These are phyloP conservation scores for Orientallactaga bullata DNA, from an alignment of 2,113 vertebrate genomes.

Conservation along the genomic window DNA sequence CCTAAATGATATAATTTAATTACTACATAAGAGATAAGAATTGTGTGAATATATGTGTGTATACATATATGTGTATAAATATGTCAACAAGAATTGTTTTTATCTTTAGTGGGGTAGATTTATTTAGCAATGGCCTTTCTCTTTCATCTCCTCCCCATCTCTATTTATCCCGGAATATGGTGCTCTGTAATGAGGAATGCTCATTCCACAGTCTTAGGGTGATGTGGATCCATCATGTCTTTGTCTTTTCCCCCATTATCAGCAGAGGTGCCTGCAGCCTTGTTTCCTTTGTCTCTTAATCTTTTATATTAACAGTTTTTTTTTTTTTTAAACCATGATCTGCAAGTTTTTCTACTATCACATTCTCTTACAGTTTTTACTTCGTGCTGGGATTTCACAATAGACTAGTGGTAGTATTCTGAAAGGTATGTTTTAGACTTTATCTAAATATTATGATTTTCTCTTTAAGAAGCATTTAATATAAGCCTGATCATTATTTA, in stretches of 20 bases:
- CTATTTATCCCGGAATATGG: background rate
- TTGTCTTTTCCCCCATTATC: background rate
- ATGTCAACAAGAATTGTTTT: background rate
- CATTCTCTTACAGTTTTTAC: background rate
- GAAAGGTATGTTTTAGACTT: background rate
- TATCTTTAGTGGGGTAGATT: background rate
- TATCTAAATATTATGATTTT: background rate
- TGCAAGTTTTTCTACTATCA: background rate
- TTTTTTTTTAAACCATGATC: background rate
- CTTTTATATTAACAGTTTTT: background rate
- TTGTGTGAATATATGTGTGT: background rate
- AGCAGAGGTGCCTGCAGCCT: background rate
- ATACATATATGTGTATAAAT: background rate
- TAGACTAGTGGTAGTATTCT: background rate
- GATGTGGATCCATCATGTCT: background rate
- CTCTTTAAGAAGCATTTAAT: background rate
- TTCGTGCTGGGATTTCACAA: background rate
- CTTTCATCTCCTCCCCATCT: background rate
- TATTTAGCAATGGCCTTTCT: background rate
- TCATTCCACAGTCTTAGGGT: background rate
- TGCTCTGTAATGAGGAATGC: background rate
- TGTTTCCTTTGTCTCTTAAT: constrained; percentile 1
- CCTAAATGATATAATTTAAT: background rate
- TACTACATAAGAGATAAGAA: background rate
- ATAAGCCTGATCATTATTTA: background rate